Percentiles rank a stretch among this genome's conserved stretches.
Evolutionary conservation across 2,797 vertebrate genomes (phyloP).

Genomic region (Somateria mollissima): DNA sequence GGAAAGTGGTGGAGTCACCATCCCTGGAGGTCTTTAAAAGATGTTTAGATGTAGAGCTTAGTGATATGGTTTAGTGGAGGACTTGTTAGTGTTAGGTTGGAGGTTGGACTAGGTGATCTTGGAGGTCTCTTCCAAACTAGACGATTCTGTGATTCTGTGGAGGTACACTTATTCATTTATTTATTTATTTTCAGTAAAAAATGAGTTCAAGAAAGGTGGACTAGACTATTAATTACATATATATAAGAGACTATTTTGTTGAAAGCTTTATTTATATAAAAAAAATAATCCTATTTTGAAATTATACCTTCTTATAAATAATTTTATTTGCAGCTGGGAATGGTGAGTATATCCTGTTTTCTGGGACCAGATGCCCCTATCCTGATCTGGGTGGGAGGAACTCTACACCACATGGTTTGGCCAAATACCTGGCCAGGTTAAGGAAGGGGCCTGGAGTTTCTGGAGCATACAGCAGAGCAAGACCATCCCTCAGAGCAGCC

Average conservation of each 20-base stretch:
- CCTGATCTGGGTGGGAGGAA: neutral
- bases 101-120: no score
- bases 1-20: no score
- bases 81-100: no score
- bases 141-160: no score
- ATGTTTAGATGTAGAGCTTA: no score
- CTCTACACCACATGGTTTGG: accelerated
- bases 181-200: neutral
- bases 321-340: neutral
- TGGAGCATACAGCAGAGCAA: neutral
- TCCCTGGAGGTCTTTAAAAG: no score
- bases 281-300: neutral
- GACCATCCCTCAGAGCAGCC: neutral
- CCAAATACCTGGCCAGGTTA: neutral
- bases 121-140: no score
- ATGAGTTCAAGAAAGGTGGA: neutral
- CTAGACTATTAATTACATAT: neutral
- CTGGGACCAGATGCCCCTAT: neutral
- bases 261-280: neutral
- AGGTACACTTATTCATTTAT: neutral
- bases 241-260: neutral
- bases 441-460: neutral
- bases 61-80: no score
- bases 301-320: neutral
- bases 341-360: neutral